phyloP scores from a whole-genome alignment of 2,113 vertebrate genomes.

The Mus pahari region DNA sequence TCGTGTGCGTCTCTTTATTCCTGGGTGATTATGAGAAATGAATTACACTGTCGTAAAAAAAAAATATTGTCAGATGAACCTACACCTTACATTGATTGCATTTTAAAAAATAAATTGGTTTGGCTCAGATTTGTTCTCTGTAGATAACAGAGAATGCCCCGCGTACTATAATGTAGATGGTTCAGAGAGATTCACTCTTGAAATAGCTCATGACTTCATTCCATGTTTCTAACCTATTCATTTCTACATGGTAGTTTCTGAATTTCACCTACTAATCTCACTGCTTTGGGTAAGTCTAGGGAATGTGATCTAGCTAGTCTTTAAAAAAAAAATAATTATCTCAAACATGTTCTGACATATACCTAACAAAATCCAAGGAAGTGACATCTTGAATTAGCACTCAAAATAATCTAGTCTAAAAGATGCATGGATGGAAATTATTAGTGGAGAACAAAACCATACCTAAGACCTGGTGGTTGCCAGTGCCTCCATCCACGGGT shows the following conservation, averaged over 20 bases:
- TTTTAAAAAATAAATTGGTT: background rate
- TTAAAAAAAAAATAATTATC: background rate
- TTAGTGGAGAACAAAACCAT: background rate
- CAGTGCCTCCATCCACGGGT: background rate
- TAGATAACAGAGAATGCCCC: background rate
- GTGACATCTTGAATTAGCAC: background rate
- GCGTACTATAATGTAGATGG: background rate
- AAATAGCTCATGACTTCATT: background rate
- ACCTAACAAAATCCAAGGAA: background rate
- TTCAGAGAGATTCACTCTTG: background rate
- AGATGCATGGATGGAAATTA: background rate
- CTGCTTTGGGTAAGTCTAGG: background rate
- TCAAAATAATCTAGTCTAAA: background rate
- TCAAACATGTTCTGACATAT: background rate
- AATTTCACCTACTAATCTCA: background rate
- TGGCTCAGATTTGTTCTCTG: background rate
- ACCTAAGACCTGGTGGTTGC: background rate
- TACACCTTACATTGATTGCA: background rate
- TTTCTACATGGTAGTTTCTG: conserved; percentile 36
- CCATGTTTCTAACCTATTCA: background rate
- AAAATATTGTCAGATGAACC: background rate
- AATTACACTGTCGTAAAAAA: background rate
- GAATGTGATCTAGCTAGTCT: background rate
- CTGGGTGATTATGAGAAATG: background rate
- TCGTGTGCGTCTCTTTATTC: conserved; percentile 14